Evolutionary conservation across 2,797 vertebrate species (phyloP).

Genomic region (Eulemur mongoz): DNA sequence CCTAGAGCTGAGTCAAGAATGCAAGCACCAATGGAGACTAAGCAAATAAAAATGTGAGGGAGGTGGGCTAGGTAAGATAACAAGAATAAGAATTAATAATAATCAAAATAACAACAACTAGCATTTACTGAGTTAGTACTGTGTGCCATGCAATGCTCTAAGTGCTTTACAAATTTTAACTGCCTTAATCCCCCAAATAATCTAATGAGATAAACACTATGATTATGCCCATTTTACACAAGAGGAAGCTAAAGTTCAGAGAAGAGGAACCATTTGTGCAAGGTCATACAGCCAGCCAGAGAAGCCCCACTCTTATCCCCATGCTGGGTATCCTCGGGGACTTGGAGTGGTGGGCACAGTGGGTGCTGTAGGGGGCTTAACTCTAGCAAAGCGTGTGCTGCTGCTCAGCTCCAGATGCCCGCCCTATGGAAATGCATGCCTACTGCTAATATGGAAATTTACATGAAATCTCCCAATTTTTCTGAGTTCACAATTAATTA

Average conservation of each 20-base stretch:
- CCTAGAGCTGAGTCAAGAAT: not conserved
- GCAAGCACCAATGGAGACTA: not conserved
- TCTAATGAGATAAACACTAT: not conserved
- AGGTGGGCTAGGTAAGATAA: not conserved
- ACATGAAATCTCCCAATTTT: not conserved
- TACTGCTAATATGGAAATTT: not conserved
- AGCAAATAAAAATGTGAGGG: not conserved
- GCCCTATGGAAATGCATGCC: not conserved
- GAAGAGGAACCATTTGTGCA: not conserved
- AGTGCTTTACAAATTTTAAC: not conserved
- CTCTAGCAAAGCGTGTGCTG: not conserved
- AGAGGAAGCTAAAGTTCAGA: not conserved
- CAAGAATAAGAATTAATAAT: not conserved
- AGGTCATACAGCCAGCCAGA: not conserved
- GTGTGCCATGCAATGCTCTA: not conserved
- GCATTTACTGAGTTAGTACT: not conserved
- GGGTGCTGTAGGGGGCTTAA: not conserved
- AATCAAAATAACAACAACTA: not conserved
- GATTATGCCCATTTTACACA: not conserved
- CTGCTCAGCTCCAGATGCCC: not conserved
- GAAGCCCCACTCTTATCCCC: not conserved
- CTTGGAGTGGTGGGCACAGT: not conserved
- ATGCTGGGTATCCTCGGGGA: not conserved
- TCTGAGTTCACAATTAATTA: conserved; percentile 4
- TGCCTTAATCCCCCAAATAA: not conserved